A percentile compares a stretch with the other conserved stretches of the same genome.
These are phyloP conservation scores for Dolichopus griseipennis DNA, from an alignment of 2,888 invertebrate genomes.

Conservation along the genomic window DNA sequence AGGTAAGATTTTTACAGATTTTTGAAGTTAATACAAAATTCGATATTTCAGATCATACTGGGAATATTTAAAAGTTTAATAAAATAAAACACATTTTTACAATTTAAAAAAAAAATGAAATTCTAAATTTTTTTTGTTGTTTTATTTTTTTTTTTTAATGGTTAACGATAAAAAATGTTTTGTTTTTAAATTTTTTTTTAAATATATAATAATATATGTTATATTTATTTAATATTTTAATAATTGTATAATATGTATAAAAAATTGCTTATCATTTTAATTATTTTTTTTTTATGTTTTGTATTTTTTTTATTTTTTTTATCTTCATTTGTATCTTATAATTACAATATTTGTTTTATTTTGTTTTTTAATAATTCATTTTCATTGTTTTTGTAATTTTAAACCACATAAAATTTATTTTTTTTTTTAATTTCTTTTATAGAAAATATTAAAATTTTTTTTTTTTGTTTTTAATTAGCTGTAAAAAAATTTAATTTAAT, in stretches of 20 bases:
- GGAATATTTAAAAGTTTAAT: too few species aligned
- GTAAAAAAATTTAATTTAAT: too few species aligned
- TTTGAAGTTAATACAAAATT: too few species aligned
- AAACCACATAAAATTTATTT: neutral
- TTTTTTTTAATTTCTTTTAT: neutral
- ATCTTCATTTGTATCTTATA: neutral
- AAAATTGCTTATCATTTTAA: neutral
- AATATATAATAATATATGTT: neutral
- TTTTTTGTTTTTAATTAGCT: too few species aligned
- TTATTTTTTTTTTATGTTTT: neutral
- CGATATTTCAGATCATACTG: too few species aligned
- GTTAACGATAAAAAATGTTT: neutral
- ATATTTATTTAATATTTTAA: neutral
- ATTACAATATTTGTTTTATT: neutral
- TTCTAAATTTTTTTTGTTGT: neutral
- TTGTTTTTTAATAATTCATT: too few species aligned
- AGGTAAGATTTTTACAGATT: too few species aligned
- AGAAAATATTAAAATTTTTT: neutral
- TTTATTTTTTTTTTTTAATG: neutral
- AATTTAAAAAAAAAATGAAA: neutral
- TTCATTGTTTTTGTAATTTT: neutral
- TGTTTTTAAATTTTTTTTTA: neutral
- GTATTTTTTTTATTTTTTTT: neutral
- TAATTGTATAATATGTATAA: constrained; percentile 2
- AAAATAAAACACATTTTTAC: neutral